Conservation (phyloP, 2,888 invertebrate genomes). For the Dolichomitus sp. region DNA sequence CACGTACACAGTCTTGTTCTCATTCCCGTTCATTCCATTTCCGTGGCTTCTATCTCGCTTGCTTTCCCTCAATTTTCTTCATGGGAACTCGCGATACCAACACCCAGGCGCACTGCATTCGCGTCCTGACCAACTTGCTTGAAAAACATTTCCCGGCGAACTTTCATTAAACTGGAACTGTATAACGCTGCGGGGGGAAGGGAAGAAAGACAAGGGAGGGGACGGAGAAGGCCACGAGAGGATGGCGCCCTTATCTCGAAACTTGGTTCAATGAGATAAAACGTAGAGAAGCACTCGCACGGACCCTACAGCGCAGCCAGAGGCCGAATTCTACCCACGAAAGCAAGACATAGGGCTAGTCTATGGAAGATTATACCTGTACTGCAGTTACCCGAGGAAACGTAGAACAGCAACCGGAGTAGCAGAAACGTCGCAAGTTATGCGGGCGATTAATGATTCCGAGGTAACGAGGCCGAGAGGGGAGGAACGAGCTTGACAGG, state of each 20-base stretch:
- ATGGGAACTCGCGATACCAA: constrained; percentile 43
- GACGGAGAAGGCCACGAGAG: constrained; percentile 46
- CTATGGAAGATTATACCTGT: constrained; percentile 1
- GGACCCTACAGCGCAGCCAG: constrained; percentile 13
- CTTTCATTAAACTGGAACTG: constrained; percentile 78
- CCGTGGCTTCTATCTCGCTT: constrained; percentile 25
- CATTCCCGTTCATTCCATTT: constrained; percentile 43
- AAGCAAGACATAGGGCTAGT: constrained; percentile 16
- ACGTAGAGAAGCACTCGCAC: constrained; percentile 15
- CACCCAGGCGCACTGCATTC: constrained; percentile 23
- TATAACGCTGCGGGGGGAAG: constrained; percentile 49
- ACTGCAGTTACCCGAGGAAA: constrained; percentile 56
- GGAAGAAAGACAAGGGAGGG: neutral
- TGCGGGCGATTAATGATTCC: constrained; percentile 72
- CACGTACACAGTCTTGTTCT: constrained; percentile 47
- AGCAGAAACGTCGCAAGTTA: constrained; percentile 65
- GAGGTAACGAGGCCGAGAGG: constrained; percentile 39
- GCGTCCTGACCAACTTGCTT: constrained; percentile 50
- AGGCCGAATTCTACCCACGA: constrained; percentile 33
- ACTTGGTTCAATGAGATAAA: constrained; percentile 80
- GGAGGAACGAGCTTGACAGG: constrained; percentile 36
- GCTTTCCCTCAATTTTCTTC: constrained; percentile 39
- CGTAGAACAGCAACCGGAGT: constrained; percentile 58
- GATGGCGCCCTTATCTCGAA: constrained; percentile 76
- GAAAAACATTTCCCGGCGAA: constrained; percentile 68